Base-by-base conservation (phyloP, 2,113 vertebrate species). In the Aldabrachelys gigantea region DNA sequence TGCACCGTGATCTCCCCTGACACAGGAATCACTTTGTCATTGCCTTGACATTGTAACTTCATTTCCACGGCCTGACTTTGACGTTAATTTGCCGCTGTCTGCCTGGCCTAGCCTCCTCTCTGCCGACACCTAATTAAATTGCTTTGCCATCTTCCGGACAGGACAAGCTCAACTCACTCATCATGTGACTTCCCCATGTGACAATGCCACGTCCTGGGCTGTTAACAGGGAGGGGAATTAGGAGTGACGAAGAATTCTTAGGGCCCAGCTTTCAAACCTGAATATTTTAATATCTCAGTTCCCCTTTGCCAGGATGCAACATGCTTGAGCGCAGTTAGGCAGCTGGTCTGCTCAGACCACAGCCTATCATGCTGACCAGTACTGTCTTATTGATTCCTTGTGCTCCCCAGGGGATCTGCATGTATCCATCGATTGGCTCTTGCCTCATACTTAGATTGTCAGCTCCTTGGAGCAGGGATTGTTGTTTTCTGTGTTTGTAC, bases 121-220 rank as follows among this genome's bases (percentile, higher is more conserved):
- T 85, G 82, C 91, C 2, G 1, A 47, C 75, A 47, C 16, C 92
- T 62, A 85, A 81, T 50, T 50, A 24, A 56, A 38, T 1, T 4
- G 44, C 35, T 78, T 24, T 3, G 0, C 87, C 2, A 0, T 25
- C 27, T 0, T 82, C 89, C 91, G 3, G 88, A 25, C 84, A 62
- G 88, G 84, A n/a, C 38, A 81, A 94, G 95, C 91, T 91, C 96
- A 93, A 92, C 92, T 83, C 93, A 88, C 89, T 69, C 92, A 1
- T 0, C 82, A 21, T 80, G 22, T 0, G 0, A 88, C 87, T 80
- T 69, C 52, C 13, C 4, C 9, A 44, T 0, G 24, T 1, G 0
- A 1, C 11, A 22, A 13, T 44, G 72, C 72, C 24, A 27, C 11
- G 2, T 44, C 38, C 22, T 44, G 24, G 72, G 11, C 72, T 24